phyloP scores from a whole-genome alignment of 2,113 vertebrate species.

The Oxyruncus cristatus region DNA sequence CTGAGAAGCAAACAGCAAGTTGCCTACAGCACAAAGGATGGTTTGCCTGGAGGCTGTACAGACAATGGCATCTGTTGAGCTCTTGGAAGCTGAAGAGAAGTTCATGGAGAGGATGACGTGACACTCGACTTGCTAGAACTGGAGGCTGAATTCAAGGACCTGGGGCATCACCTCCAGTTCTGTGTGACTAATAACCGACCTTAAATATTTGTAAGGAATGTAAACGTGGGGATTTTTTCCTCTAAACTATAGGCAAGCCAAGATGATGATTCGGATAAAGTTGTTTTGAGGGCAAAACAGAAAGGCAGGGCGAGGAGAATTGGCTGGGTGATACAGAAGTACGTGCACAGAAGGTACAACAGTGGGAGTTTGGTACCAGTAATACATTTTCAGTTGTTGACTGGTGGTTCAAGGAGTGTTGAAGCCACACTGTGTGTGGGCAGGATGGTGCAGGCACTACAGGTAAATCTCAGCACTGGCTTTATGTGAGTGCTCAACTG shows the following conservation, averaged over 20 bases:
- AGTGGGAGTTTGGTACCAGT: background rate
- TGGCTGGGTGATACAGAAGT: background rate
- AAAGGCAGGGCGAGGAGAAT: background rate
- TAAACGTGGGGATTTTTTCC: background rate
- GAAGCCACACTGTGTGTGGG: background rate
- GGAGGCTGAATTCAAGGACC: background rate
- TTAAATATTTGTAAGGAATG: background rate
- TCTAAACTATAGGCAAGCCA: background rate
- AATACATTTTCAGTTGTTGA: background rate
- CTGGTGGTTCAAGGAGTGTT: background rate
- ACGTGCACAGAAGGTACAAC: background rate
- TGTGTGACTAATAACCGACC: background rate
- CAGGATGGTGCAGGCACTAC: background rate
- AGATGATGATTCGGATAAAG: background rate
- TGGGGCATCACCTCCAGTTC: background rate
- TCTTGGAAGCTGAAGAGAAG: background rate
- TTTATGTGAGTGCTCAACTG: rapidly evolving
- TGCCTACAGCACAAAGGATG: background rate
- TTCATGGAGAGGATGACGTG: background rate
- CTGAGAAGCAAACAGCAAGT: background rate
- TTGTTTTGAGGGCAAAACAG: background rate
- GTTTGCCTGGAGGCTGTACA: background rate
- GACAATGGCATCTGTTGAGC: background rate
- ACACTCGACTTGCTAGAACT: background rate
- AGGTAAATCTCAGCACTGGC: background rate